phyloP scores from a whole-genome alignment of 1,140 invertebrate genomes.

The Drosophila busckii region DNA sequence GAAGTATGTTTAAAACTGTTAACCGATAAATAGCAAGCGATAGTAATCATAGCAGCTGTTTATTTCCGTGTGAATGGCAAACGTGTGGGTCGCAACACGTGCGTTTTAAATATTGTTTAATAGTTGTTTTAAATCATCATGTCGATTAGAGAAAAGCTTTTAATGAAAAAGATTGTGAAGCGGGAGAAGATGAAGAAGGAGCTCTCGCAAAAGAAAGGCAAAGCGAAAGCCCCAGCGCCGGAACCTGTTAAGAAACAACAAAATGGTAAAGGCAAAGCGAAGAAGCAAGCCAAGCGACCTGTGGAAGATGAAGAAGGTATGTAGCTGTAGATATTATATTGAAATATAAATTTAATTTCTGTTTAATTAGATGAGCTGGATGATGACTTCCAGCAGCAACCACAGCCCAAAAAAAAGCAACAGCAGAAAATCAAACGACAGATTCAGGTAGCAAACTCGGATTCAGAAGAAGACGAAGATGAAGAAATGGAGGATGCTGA shows the following conservation, averaged over 20 bases:
- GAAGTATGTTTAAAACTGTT: too few relatives aligned
- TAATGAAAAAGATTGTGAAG: constrained; percentile 89
- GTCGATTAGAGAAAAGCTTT: constrained; percentile 87
- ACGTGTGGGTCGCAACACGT: constrained; percentile 6
- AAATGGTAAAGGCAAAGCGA: constrained; percentile 32
- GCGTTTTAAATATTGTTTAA: neutral
- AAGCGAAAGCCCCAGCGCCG: constrained; percentile 19
- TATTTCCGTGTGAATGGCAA: constrained; percentile 25
- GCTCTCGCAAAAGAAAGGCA: constrained; percentile 80
- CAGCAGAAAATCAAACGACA: constrained; percentile 52
- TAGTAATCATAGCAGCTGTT: too few relatives aligned
- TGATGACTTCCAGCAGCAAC: constrained; percentile 54
- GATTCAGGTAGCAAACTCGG: constrained; percentile 64
- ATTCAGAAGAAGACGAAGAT: constrained; percentile 42
- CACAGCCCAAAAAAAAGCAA: constrained; percentile 34
- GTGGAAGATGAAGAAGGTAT: constrained; percentile 35
- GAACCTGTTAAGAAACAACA: constrained; percentile 4
- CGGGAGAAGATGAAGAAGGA: constrained; percentile 86
- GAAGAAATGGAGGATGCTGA: constrained; percentile 8
- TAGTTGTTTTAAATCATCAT: constrained; percentile 76
- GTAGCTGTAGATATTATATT: neutral
- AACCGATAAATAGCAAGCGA: too few relatives aligned
- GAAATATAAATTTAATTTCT: neutral
- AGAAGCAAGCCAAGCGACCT: constrained; percentile 25
- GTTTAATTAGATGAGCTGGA: constrained; percentile 40